Base-by-base conservation (phyloP, 2,797 vertebrate species). In the Anniella stebbinsi region DNA sequence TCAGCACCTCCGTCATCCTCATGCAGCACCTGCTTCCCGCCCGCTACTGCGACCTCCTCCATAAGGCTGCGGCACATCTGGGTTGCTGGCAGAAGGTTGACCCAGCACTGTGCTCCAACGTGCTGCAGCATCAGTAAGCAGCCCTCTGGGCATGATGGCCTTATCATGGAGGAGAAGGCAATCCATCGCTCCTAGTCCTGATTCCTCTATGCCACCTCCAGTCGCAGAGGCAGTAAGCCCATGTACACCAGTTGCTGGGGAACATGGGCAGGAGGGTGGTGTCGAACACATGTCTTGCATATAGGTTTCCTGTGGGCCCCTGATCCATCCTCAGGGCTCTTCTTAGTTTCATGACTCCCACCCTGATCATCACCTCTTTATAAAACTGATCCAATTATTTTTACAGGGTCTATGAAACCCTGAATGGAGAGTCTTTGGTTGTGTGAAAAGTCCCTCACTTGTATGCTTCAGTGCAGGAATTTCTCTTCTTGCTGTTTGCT, bases 61-160 rank as follows among this genome's bases (percentile, higher is more conserved):
- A 99, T 95, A 99, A 99, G 91, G 99, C 99, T 0, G 99, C 99
- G 0, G 98, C 98, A 23, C 99, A 99, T 95, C 97, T 99, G 93
- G 99, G 99, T 96, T 99, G 99, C 97, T 99, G 99, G 99, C 99
- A 99, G 96, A 99, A 99, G 96, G 99, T 99, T 13, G 99, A 99
- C 90, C 99, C 99, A 0, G 98, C 99, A 0, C 98, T 99, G 88
- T 99, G 99, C 96, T 99, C 99, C 96, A 99, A 99, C 0, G 98
- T 99, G 93, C 98, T 99, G 2, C 99, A 99, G 97, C 99, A 99
- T 85, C 98, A 98, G 99, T 99, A 97, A 91, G 99, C 95, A 84
- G 2, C 80, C 38, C 51, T 18, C 70, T 75, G 0, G 33, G 25
- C 0, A 45, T 75, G 9, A 10, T 8, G 10, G 51, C 51, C 51